Base-by-base conservation (phyloP, 2,113 vertebrate genomes). In the Glareola pratincola region DNA sequence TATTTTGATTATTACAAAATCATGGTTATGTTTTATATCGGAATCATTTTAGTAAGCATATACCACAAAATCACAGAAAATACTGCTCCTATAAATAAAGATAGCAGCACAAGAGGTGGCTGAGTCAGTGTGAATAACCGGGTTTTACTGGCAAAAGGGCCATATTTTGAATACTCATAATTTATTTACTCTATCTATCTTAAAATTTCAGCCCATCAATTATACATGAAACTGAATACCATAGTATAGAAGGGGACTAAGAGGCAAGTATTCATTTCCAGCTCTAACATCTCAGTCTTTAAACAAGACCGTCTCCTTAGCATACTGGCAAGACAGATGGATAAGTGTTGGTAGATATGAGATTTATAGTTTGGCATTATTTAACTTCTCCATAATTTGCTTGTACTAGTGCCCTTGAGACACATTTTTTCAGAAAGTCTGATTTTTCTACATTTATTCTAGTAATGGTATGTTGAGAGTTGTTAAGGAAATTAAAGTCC, bases 181-280 rank as follows among this genome's bases (percentile, higher is more conserved):
- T 98, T 98, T 97, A 97, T 98, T 98, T 97, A 97, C 78, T 94
- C 63, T 93, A 93, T 69, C 71, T 92, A 72, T 97, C 95, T 98
- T 95, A 97, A 97, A 97, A 96, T 96, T 93, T 90, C 90, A 94
- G 39, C 16, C 76, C 27, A 91, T 97, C 90, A 96, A 94, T 97
- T 98, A 95, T 96, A 96, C 81, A 96, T 96, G 90, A 96, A 97
- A 94, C 83, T 89, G 97, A 97, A 92, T 97, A 77, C 71, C 68
- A 47, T 62, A 94, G 88, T 74, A 72, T 32, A 79, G 84, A 56
- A 72, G 68, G 85, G 64, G 80, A 83, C 80, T 91, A 84, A 64
- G 63, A 66, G 76, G 53, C 71, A 85, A 54, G 29, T 53, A 69
- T 83, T 96, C 26, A 47, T 91, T 95, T 96, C 77, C 62, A 94